Conservation (phyloP, 2,888 invertebrate species). For the Exephanes ischioxanthus region DNA sequence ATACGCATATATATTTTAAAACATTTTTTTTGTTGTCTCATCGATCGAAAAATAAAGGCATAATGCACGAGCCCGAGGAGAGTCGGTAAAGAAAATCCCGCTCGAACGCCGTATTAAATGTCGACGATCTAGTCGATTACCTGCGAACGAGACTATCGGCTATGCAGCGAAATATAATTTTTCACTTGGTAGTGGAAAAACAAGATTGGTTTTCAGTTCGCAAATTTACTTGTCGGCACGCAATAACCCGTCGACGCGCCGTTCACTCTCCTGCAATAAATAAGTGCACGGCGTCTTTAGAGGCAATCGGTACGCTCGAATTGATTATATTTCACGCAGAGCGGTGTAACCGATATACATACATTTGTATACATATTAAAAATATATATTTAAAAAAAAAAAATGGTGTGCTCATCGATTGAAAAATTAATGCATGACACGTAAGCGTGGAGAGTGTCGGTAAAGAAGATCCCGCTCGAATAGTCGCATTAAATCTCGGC, state of each 20-base stretch:
- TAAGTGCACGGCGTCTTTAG: constrained; percentile 41
- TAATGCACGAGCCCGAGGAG: no score
- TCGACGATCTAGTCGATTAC: neutral
- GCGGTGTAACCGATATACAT: constrained; percentile 43
- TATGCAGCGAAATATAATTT: no score
- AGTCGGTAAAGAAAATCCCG: neutral
- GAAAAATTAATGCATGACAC: neutral
- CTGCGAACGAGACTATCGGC: neutral
- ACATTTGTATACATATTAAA: no score
- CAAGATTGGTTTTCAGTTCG: neutral
- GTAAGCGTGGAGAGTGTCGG: neutral
- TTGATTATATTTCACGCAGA: constrained; percentile 64
- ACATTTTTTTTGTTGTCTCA: no score
- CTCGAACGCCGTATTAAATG: neutral
- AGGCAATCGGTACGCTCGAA: constrained; percentile 57
- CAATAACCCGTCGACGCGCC: neutral
- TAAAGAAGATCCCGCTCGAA: neutral
- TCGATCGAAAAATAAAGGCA: neutral
- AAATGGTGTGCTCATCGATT: neutral
- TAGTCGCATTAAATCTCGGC: neutral
- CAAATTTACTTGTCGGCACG: neutral
- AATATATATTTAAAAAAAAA: no score
- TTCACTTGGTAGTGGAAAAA: no score
- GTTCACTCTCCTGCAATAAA: constrained; percentile 31
- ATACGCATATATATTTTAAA: no score